Conservation (phyloP, 2,888 invertebrate species). For the Coremacera marginata region DNA sequence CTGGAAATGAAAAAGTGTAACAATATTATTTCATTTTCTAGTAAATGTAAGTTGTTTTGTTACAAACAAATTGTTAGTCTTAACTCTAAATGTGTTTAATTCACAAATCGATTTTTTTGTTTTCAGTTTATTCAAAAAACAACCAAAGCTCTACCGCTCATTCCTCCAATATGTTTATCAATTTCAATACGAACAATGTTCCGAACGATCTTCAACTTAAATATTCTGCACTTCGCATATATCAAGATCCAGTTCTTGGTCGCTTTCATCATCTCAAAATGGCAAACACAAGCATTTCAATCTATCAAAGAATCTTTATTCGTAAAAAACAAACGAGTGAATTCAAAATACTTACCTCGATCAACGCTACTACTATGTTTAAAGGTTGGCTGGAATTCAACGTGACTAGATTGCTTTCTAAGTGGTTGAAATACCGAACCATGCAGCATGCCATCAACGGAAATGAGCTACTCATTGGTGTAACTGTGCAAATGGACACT, state of each 20-base stretch:
- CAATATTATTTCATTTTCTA: conserved; percentile 92
- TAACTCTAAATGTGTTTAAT: conserved; percentile 15
- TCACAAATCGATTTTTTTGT: neutral
- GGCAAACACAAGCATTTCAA: conserved; percentile 55
- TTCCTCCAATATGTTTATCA: conserved; percentile 42
- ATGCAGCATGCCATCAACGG: conserved; percentile 41
- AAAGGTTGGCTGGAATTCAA: conserved; percentile 91
- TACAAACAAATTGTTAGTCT: no score
- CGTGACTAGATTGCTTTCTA: conserved; percentile 79
- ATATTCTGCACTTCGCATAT: conserved; percentile 86
- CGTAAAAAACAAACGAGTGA: conserved; percentile 63
- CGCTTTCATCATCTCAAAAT: conserved; percentile 31
- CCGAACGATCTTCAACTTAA: conserved; percentile 82
- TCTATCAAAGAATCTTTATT: conserved; percentile 53
- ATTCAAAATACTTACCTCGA: conserved; percentile 78
- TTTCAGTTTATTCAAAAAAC: neutral
- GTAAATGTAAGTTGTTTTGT: conserved; percentile 80
- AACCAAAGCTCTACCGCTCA: neutral
- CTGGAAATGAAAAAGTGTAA: conserved; percentile 89
- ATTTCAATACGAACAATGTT: conserved; percentile 90
- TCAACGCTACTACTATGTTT: conserved; percentile 78
- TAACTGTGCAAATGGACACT: conserved; percentile 48
- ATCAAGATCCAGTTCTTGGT: conserved; percentile 70
- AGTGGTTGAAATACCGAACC: conserved; percentile 76
- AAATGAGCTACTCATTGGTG: conserved; percentile 53